A percentile compares a stretch with the other conserved stretches of the same genome.
These are phyloP conservation scores for Ifrita kowaldi DNA, from an alignment of 2,113 vertebrate genomes.

Conservation along the genomic window DNA sequence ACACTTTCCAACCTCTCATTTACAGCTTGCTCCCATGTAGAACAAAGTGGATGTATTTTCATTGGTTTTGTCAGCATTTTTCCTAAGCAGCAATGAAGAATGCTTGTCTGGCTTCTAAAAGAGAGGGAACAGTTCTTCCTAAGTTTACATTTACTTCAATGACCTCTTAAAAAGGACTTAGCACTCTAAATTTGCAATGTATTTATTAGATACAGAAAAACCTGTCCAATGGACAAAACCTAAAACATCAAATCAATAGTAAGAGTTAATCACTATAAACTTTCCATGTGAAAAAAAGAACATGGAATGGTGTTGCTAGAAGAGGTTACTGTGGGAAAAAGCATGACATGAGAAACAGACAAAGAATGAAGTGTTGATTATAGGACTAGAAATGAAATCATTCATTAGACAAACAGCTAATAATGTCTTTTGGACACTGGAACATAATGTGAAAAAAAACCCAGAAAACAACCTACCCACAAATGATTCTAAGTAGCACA, in stretches of 20 bases:
- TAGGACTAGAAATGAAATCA: background rate
- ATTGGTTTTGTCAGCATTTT: background rate
- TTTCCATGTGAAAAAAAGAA: background rate
- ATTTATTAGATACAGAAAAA: background rate
- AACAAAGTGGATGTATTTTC: background rate
- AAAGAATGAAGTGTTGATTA: background rate
- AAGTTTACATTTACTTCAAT: background rate
- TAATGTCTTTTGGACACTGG: background rate
- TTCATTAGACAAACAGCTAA: background rate
- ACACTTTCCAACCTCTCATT: background rate
- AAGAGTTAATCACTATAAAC: background rate
- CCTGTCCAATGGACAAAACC: background rate
- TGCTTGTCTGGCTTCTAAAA: background rate
- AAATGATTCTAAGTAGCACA: background rate
- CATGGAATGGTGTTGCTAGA: background rate
- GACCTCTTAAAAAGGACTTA: background rate
- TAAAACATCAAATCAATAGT: background rate
- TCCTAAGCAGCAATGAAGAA: background rate
- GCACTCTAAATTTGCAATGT: background rate
- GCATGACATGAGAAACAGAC: background rate
- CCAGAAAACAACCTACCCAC: background rate
- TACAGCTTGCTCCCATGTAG: background rate
- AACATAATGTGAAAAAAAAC: background rate
- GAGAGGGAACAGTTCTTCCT: background rate
- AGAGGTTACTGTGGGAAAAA: background rate